phyloP scores from a whole-genome alignment of 2,888 invertebrate species.

The Yponomeuta cagnagella region DNA sequence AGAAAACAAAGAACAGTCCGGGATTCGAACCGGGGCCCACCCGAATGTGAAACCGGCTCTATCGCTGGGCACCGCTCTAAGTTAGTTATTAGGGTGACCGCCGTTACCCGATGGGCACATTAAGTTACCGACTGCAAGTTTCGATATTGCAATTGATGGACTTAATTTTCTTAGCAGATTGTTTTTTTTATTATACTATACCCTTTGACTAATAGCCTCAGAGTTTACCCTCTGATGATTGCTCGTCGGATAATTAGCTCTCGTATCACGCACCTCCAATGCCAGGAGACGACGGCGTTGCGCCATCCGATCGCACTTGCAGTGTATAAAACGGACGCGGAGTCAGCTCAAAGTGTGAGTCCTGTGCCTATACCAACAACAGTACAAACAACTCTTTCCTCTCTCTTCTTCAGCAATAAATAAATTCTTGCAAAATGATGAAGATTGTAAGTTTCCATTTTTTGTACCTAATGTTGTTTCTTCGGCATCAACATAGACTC shows the following conservation, averaged over 20 bases:
- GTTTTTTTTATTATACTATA: too few species aligned
- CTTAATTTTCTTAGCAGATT: too few species aligned
- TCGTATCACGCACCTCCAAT: constrained; percentile 63
- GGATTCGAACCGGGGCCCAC: too few species aligned
- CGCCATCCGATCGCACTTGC: constrained; percentile 32
- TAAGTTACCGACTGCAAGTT: too few species aligned
- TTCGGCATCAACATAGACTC: not conserved
- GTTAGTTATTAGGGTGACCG: too few species aligned
- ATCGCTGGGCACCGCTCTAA: too few species aligned
- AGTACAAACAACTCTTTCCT: constrained; percentile 30
- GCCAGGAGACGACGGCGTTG: constrained; percentile 44
- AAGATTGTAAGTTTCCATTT: constrained; percentile 49
- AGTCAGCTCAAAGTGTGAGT: constrained; percentile 38
- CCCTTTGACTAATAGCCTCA: too few species aligned
- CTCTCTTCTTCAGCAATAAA: too few species aligned
- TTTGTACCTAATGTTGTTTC: not conserved
- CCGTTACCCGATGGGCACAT: too few species aligned
- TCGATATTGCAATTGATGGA: too few species aligned
- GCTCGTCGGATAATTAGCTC: constrained; percentile 2
- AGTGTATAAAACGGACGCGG: constrained; percentile 44
- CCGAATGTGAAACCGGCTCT: too few species aligned
- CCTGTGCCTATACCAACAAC: constrained; percentile 39
- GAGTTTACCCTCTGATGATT: not conserved
- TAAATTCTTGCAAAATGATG: constrained; percentile 53
- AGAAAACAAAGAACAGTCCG: too few species aligned